Conservation (phyloP, 2,797 vertebrate species). For the Cuniculus paca region DNA sequence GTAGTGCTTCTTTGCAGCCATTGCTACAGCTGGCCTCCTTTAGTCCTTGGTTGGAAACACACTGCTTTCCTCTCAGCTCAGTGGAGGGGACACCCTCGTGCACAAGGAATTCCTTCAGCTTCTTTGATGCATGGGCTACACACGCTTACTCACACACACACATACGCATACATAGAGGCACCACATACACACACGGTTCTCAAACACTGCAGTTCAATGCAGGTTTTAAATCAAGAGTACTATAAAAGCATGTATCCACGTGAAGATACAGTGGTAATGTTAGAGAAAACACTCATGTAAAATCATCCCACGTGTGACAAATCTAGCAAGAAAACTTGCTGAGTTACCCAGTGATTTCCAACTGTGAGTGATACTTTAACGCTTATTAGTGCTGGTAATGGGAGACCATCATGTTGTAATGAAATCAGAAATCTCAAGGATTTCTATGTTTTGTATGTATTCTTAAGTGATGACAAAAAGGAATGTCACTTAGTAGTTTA, state of each 20-base stretch:
- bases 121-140: not conserved
- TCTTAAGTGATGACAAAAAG: slow-evolving; percentile 20
- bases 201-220: not conserved
- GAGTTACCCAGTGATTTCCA: not conserved
- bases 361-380: not conserved
- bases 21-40: not conserved
- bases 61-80: not conserved
- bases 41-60: not conserved
- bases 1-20: not conserved
- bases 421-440: not conserved
- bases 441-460: slow-evolving; percentile 14
- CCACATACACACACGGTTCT: not conserved
- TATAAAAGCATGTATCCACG: not conserved
- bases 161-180: not conserved
- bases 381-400: not conserved
- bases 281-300: not conserved
- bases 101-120: not conserved
- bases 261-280: not conserved
- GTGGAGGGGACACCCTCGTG: not conserved
- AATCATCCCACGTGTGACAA: slow-evolving; percentile 12
- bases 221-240: not conserved
- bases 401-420: not conserved
- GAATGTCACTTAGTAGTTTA: slow-evolving; percentile 37
- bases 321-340: slow-evolving; percentile 16
- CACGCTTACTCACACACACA: not conserved